phyloP scores from a whole-genome alignment of 2,113 vertebrate species.

The Sinocyclocheilus anshuiensis region DNA sequence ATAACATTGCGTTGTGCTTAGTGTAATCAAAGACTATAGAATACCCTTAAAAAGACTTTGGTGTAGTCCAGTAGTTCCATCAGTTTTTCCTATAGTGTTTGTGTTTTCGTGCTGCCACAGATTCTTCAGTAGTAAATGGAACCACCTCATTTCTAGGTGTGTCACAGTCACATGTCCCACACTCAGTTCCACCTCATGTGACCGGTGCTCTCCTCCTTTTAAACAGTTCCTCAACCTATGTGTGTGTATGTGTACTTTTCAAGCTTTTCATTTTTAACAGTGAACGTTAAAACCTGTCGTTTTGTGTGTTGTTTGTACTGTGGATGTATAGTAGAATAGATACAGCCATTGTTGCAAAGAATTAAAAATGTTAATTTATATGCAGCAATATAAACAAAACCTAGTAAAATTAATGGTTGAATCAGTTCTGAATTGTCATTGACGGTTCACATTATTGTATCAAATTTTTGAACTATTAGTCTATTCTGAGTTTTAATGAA shows the following conservation, averaged over 20 bases:
- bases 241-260: constrained; percentile 2
- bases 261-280: background rate
- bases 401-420: background rate
- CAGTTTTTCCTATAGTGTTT: background rate
- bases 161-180: constrained; percentile 31
- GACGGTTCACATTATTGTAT: background rate
- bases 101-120: background rate
- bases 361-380: background rate
- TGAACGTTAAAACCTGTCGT: background rate
- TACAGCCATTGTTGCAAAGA: background rate
- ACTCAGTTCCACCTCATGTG: constrained; percentile 44
- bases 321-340: background rate
- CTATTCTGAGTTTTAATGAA: background rate
- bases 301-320: background rate
- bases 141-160: constrained; percentile 17
- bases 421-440: background rate
- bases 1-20: too few species aligned
- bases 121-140: background rate
- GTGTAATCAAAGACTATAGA: background rate
- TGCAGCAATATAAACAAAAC: background rate
- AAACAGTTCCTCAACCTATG: background rate
- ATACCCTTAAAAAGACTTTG: too few species aligned
- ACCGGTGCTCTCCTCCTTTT: background rate
- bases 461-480: background rate
- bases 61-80: background rate